A percentile compares a stretch with the other conserved stretches of the same genome.
These are phyloP conservation scores for Pristionchus mayeri DNA, from an alignment of 2,888 invertebrate species.

Conservation along the genomic window DNA sequence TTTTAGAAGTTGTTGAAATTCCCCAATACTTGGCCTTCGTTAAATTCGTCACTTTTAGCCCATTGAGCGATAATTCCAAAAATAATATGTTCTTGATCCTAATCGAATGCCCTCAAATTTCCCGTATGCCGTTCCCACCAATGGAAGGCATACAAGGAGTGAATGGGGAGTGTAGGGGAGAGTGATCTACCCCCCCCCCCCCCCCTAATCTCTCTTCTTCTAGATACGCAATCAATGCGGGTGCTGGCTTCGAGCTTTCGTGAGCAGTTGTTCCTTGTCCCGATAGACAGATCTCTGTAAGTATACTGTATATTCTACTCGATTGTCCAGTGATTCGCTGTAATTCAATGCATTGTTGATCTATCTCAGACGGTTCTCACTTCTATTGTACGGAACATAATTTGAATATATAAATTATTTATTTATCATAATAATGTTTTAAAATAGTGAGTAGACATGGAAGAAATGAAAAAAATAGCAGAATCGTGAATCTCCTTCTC, in stretches of 20 bases:
- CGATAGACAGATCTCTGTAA: background rate
- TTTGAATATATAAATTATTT: background rate
- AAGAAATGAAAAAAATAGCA: too few relatives aligned
- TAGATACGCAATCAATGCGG: slow-evolving; percentile 47
- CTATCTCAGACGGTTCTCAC: background rate
- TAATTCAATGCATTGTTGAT: background rate
- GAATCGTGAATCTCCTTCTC: too few relatives aligned
- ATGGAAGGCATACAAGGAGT: too few relatives aligned
- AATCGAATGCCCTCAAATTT: too few relatives aligned
- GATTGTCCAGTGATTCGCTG: background rate
- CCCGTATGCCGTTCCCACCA: too few relatives aligned
- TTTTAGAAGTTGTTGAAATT: too few relatives aligned
- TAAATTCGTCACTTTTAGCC: background rate
- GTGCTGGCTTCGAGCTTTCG: slow-evolving; percentile 49
- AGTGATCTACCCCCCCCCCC: too few relatives aligned
- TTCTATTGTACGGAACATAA: background rate
- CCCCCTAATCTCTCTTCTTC: background rate
- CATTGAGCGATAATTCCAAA: too few relatives aligned
- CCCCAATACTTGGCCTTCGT: too few relatives aligned
- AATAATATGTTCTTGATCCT: too few relatives aligned
- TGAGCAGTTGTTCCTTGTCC: background rate
- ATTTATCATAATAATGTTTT: background rate
- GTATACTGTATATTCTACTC: background rate
- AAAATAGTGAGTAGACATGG: too few relatives aligned
- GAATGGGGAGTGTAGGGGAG: too few relatives aligned